phyloP scores from a whole-genome alignment of 2,797 vertebrate genomes.

The Coregonus ussuriensis region DNA sequence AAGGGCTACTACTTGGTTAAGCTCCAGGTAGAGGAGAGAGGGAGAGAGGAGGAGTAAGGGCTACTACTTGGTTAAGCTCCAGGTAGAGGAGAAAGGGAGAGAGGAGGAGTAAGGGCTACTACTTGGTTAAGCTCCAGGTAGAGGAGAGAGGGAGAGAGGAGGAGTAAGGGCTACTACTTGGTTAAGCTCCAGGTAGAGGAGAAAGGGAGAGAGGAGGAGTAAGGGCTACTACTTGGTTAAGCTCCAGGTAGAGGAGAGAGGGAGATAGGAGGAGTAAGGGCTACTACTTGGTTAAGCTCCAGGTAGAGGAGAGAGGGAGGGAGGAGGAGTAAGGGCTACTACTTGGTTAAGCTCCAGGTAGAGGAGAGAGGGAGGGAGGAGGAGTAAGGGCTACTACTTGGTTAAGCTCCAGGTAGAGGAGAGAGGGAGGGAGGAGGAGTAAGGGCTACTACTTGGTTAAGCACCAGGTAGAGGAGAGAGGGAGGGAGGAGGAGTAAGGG shows the following conservation, averaged over 20 bases:
- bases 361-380: too few species aligned
- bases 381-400: neutral
- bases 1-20: neutral
- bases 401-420: conserved; percentile 10
- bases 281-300: too few species aligned
- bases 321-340: too few species aligned
- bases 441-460: neutral
- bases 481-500: neutral
- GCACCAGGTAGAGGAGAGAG: conserved; percentile 10
- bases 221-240: neutral
- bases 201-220: neutral
- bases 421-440: neutral
- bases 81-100: conserved; percentile 12
- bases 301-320: too few species aligned
- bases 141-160: conserved; percentile 4
- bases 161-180: neutral
- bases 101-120: neutral
- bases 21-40: conserved; percentile 12
- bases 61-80: neutral
- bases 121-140: neutral
- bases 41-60: neutral
- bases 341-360: too few species aligned
- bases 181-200: conserved; percentile 10
- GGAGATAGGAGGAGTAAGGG: too few species aligned
- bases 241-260: conserved; percentile 16